Evolutionary conservation across 2,113 vertebrate genomes (phyloP).

Genomic region (Trogon melanurus): DNA sequence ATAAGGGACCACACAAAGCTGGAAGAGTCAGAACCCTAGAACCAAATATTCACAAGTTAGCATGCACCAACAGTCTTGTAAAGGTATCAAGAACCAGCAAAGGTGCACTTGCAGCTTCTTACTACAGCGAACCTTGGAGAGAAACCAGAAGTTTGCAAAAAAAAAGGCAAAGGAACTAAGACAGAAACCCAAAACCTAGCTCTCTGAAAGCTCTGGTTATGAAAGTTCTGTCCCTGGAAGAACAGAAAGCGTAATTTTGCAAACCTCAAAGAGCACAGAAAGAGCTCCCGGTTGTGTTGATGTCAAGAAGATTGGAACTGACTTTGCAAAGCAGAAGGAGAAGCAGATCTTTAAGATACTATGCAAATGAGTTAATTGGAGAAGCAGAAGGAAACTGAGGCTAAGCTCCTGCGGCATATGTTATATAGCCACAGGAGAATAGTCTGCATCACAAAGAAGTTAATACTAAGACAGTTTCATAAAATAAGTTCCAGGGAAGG

Average conservation of each 20-base stretch:
- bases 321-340: slow-evolving; percentile 6
- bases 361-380: neutral
- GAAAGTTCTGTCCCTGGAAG: neutral
- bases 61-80: neutral
- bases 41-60: neutral
- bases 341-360: slow-evolving; percentile 1
- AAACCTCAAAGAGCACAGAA: neutral
- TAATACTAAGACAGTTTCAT: neutral
- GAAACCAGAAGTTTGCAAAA: neutral
- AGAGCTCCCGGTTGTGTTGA: neutral
- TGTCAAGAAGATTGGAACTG: slow-evolving; percentile 7
- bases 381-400: slow-evolving; percentile 42
- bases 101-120: neutral
- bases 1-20: neutral
- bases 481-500: neutral
- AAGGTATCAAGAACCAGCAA: neutral
- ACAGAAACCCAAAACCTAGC: neutral
- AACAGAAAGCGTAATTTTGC: neutral
- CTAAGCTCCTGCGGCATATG: neutral
- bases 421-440: neutral
- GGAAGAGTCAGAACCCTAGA: neutral
- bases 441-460: neutral
- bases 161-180: neutral
- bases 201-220: neutral
- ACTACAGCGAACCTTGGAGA: neutral